These are phyloP conservation scores for Simalia tracyae DNA, from an alignment of 2,797 vertebrate species.

Conservation along the genomic window DNA sequence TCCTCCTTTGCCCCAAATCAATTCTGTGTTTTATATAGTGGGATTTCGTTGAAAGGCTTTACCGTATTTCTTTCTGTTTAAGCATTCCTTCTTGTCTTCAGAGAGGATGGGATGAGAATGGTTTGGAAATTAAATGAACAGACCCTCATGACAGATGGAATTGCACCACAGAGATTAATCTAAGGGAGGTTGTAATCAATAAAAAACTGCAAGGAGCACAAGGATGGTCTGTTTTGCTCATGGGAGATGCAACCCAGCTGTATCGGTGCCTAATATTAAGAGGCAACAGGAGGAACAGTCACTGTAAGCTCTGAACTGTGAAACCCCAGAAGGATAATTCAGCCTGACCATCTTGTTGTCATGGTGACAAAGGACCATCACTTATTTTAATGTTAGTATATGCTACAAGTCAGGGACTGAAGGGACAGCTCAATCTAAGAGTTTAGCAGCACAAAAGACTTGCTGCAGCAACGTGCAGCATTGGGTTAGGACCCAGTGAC, in stretches of 20 bases:
- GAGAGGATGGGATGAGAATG: neutral
- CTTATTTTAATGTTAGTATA: neutral
- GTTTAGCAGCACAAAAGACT: neutral
- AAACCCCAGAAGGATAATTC: conserved; percentile 36
- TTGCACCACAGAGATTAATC: neutral
- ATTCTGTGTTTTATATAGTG: neutral
- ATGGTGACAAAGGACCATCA: conserved; percentile 50
- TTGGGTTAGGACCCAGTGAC: neutral
- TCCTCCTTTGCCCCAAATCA: neutral
- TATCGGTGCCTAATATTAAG: conserved; percentile 17
- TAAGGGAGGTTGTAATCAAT: neutral
- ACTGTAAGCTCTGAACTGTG: conserved; percentile 45
- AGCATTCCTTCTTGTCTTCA: neutral
- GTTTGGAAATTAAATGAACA: neutral
- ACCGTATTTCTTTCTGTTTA: neutral
- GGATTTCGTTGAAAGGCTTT: neutral
- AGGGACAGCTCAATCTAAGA: neutral
- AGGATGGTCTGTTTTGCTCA: neutral
- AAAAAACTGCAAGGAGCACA: neutral
- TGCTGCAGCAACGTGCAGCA: neutral
- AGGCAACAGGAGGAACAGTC: conserved; percentile 34
- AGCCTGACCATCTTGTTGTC: conserved; percentile 45
- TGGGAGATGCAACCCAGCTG: conserved; percentile 37
- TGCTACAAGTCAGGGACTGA: neutral
- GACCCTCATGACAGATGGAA: neutral